Base-by-base conservation (phyloP, 2,113 vertebrate species). In the Sprattus sprattus region DNA sequence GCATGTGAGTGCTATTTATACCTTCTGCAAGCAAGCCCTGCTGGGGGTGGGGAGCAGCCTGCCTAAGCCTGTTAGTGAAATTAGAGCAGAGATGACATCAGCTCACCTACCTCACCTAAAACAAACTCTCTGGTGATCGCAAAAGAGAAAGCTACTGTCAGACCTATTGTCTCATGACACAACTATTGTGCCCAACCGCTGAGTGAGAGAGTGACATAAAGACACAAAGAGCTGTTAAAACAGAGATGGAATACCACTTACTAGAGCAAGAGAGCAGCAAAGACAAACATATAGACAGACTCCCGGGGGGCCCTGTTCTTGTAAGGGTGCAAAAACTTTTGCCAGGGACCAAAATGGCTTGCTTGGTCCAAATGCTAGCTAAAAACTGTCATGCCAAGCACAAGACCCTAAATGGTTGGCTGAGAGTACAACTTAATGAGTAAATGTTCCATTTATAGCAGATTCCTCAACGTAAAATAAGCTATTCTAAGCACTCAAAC, bases 1-100 rank as follows among this genome's bases (percentile, higher is more conserved):
- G 64, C 64, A 67, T 67, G 64, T 67, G 64, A 67, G n/a, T 7
- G 25, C 25, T 67, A 67, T 67, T 67, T 28, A 67, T 67, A 67
- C n/a, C 22, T 25, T 6, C n/a, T 20, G 6, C 54, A 60, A 20
- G 18, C 6, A 6, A 60, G 18, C 54, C 6, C 54, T 20, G 22
- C 18, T 18, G 52, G 52, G 15, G 0, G 3, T 4, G 52, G 15
- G n/a, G 2, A 25, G 60, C 81, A 82, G 60, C 54, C 47, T 1
- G 3, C 57, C 44, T 94, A 94, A 94, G 88, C 92, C 91, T 85
- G 71, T 78, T 78, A 78, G 11, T 16, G 71, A 39, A 78, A 78
- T 32, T 78, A 78, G 71, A 32, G 71, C 71, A 78, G 71, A 32
- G 32, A 78, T 32, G 71, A 78, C 71, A 39, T 32, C 28, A 71